A percentile compares a stretch with the other conserved stretches of the same genome.
Evolutionary conservation across 2,797 vertebrate genomes (phyloP).

Genomic region (Argya squamiceps): DNA sequence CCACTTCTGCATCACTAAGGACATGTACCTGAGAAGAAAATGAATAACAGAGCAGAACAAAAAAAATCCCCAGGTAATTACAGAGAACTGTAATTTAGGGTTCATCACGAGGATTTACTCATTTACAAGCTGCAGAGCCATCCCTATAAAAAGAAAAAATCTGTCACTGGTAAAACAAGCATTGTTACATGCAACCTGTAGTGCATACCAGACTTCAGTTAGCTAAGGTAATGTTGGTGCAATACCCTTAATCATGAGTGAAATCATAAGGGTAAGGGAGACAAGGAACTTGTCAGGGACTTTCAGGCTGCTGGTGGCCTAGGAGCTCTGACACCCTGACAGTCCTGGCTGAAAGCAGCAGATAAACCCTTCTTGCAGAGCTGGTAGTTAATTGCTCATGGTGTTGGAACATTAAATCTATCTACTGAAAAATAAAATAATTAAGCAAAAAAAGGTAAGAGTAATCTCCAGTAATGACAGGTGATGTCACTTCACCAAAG

Average conservation of each 20-base stretch:
- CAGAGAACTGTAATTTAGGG: neutral
- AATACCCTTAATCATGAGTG: too few species aligned
- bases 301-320: neutral
- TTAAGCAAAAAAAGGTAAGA: neutral
- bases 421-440: neutral
- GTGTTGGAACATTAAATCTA: neutral
- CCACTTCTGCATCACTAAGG: neutral
- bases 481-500: neutral
- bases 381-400: neutral
- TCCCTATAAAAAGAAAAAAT: neutral
- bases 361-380: neutral
- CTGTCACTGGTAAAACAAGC: neutral
- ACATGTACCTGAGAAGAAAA: neutral
- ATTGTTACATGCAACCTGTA: neutral
- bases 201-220: neutral
- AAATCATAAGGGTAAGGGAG: neutral
- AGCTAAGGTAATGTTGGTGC: neutral
- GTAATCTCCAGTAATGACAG: neutral
- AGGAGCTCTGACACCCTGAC: neutral
- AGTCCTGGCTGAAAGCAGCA: neutral
- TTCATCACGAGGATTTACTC: neutral
- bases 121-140: neutral
- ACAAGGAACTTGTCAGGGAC: neutral
- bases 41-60: neutral
- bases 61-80: neutral